A percentile compares a stretch with the other conserved stretches of the same genome.
Evolutionary conservation across 2,888 invertebrate genomes (phyloP).

Genomic region (Phortica magna): DNA sequence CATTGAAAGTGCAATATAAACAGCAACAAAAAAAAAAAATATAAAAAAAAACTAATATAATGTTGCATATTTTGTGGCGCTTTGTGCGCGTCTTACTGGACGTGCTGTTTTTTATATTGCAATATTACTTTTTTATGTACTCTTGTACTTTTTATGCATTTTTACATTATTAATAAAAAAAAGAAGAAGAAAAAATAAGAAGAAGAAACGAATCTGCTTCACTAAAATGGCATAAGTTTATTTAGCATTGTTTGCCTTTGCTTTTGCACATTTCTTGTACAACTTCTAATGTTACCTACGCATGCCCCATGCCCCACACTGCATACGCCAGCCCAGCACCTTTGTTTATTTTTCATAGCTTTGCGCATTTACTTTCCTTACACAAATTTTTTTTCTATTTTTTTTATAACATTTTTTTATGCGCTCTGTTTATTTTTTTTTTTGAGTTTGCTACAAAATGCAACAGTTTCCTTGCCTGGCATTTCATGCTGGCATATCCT

Average conservation of each 20-base stretch:
- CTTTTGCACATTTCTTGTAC: background rate
- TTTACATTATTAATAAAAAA: constrained; percentile 59
- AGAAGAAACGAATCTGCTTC: constrained; percentile 19
- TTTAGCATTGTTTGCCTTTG: constrained; percentile 47
- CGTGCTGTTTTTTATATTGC: background rate
- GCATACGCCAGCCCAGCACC: constrained; percentile 40
- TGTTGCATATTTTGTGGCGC: constrained; percentile 51
- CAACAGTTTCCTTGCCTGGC: constrained; percentile 7
- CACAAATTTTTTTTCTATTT: constrained; percentile 8
- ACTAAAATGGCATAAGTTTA: constrained; percentile 44
- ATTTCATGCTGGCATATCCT: constrained; percentile 21
- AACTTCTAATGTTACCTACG: too few relatives aligned
- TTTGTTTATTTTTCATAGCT: constrained; percentile 67
- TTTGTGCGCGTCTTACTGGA: constrained; percentile 40
- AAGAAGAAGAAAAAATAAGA: too few relatives aligned
- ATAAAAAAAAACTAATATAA: constrained; percentile 38
- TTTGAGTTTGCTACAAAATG: constrained; percentile 36
- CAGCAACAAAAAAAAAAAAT: background rate
- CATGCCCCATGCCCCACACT: background rate
- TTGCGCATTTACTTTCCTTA: constrained; percentile 38
- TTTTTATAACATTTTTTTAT: background rate
- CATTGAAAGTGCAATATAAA: constrained; percentile 16
- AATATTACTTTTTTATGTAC: constrained; percentile 54
- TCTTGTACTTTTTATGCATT: constrained; percentile 63
- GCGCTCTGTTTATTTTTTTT: constrained; percentile 40